Evolutionary conservation across 2,797 vertebrate genomes (phyloP), one percentile per base, ranked within the genome.

Genomic region (Hippoglossus hippoglossus): DNA sequence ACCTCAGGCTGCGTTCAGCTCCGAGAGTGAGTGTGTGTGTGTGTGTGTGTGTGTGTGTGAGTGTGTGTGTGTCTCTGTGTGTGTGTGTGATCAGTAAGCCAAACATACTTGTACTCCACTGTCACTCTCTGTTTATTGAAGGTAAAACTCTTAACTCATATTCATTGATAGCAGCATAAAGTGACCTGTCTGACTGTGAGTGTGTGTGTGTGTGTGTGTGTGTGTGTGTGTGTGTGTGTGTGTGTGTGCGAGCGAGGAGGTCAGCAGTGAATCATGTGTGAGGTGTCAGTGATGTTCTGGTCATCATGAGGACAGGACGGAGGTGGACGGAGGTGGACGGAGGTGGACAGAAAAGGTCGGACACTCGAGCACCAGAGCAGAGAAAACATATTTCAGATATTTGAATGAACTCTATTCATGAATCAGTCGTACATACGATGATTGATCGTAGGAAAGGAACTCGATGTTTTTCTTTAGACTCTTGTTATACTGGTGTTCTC

Each of bases 111-210:
- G 9, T 39, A 12, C 53, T 63, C 54, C 71, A 83, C 63, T 63
- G 81, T 84, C 81, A 81, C 58, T 67, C 57, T 47, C 47, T n/a
- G 64, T 78, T 78, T 65, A 56, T 21, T 68, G 77, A 39, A 70
- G 62, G 52, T 46, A 68, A 73, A 67, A 74, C 44, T 31, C 60
- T 13, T 76, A 66, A 80, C 53, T 84, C 79, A 78, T 47, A 51
- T 63, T 64, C 66, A 10, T 21, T 59, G 78, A 82, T 68, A 77
- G 71, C 63, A 22, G 11, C 66, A 65, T 64, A 70, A 74, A 73
- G 71, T 57, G 55, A 28, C 50, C 55, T 34, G 25, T 41, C 24
- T 24, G 24, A 24, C 24, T 24, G 47, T 62, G 53, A 50, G 64
- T 24, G 57, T 36, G n/a, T 57, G 54, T 64, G 50, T 56, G 24